A percentile compares a stretch with the other conserved stretches of the same genome.
Evolutionary conservation across 2,113 vertebrate species (phyloP).

Genomic region (Siniperca chuatsi): DNA sequence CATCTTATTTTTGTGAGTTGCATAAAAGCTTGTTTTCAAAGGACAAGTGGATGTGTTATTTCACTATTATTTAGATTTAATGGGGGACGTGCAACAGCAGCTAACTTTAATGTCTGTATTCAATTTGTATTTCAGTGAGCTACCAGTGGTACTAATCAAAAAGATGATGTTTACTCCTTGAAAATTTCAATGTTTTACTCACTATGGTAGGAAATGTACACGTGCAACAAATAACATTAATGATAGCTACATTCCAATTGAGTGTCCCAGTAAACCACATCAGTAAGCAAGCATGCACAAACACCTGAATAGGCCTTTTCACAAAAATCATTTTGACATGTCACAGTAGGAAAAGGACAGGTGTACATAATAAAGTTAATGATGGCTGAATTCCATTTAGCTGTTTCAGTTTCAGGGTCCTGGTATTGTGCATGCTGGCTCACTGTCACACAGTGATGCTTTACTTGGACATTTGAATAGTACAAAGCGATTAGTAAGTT

Average conservation of each 20-base stretch:
- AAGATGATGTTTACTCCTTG: no score
- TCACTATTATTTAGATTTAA: not conserved
- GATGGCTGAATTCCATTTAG: no score
- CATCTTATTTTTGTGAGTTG: slow-evolving; percentile 17
- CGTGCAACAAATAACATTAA: no score
- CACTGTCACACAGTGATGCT: not conserved
- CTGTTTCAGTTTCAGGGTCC: no score
- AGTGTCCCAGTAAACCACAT: not conserved
- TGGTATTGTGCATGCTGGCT: no score
- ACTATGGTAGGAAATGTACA: not conserved
- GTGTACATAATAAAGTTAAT: no score
- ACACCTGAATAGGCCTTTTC: not conserved
- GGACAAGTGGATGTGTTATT: not conserved
- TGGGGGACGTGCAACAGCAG: no score
- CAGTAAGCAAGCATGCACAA: not conserved
- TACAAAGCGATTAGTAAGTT: no score
- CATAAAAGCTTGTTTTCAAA: not conserved
- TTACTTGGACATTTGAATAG: no score
- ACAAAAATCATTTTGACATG: not conserved
- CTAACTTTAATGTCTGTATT: not conserved
- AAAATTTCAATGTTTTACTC: not conserved
- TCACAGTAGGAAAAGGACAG: no score
- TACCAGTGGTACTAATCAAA: not conserved
- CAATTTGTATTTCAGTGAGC: not conserved
- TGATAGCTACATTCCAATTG: no score